These are phyloP conservation scores for Branchinecta lindahli DNA, from an alignment of 1,140 invertebrate species.

Conservation along the genomic window DNA sequence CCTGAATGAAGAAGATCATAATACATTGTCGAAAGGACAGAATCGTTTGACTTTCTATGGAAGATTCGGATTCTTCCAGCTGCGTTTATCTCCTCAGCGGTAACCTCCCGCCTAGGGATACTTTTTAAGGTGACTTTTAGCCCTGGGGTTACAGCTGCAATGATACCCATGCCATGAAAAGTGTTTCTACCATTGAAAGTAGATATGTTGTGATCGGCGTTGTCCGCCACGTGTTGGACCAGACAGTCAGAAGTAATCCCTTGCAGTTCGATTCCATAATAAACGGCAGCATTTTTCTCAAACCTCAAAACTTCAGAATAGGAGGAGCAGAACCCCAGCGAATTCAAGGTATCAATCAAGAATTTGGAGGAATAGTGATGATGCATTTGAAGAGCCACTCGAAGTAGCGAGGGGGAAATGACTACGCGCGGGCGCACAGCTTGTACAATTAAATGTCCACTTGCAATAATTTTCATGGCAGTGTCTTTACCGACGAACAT, in stretches of 20 bases:
- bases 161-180: conserved; percentile 17
- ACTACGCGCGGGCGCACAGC: not conserved
- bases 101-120: not conserved
- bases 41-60: too few species aligned
- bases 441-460: conserved; percentile 9
- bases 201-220: conserved; percentile 24
- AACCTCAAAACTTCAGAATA: conserved; percentile 16
- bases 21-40: too few species aligned
- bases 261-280: not conserved
- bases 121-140: not conserved
- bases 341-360: conserved; percentile 10
- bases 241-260: not conserved
- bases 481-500: conserved; percentile 8
- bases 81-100: conserved; percentile 7
- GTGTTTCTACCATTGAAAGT: conserved; percentile 24
- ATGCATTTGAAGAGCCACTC: conserved; percentile 13
- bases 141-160: not conserved
- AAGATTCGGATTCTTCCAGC: too few species aligned
- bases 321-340: conserved; percentile 13
- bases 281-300: conserved; percentile 14
- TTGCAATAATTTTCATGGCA: not conserved
- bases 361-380: conserved; percentile 2
- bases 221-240: conserved; percentile 19
- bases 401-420: conserved; percentile 1
- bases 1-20: too few species aligned